Base-by-base conservation (phyloP, 2,113 vertebrate species). In the Saguinus midas region DNA sequence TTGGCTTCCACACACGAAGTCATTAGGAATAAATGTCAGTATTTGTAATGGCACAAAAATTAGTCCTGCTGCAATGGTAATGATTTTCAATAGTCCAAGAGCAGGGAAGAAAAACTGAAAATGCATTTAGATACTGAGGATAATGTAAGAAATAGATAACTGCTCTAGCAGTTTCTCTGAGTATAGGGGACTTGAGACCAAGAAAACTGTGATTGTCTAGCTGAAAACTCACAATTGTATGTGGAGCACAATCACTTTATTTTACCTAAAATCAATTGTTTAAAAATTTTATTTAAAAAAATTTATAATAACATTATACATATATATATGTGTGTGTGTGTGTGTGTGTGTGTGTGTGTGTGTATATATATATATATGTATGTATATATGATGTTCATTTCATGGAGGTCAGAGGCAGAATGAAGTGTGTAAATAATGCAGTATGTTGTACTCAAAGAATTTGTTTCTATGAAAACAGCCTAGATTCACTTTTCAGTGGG, bases 1-100 rank as follows among this genome's bases (percentile, higher is more conserved):
- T 96, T 97, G 93, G 96, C 96, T 95, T 97, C 89, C 11, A 94
- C 5, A 32, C 64, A 43, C n/a, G 4, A 48, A 88, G 96, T 91
- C 96, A 97, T 97, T 97, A 97, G 86, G 96, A 97, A 97, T 94
- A 97, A 97, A 94, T 93, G 70, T 95, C 94, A 94, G 93, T 50
- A 64, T 96, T 97, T 95, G 79, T 96, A 97, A 97, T 94, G 92
- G 97, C 73, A 91, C 86, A 97, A 90, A 97, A 95, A 87, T 95
- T 87, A 80, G 73, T 76, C 61, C 96, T 96, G 61, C 86, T 94
- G 93, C 73, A 97, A 45, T 21, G 55, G 27, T 90, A 97, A 97
- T 96, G 97, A 97, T 96, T 97, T 97, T 89, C 96, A 96, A 91
- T 97, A 96, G 40, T 94, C 27, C 16, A 94, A 89, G 55, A 94